Evolutionary conservation across 2,888 invertebrate species (phyloP).

Genomic region (Theretra japonica): DNA sequence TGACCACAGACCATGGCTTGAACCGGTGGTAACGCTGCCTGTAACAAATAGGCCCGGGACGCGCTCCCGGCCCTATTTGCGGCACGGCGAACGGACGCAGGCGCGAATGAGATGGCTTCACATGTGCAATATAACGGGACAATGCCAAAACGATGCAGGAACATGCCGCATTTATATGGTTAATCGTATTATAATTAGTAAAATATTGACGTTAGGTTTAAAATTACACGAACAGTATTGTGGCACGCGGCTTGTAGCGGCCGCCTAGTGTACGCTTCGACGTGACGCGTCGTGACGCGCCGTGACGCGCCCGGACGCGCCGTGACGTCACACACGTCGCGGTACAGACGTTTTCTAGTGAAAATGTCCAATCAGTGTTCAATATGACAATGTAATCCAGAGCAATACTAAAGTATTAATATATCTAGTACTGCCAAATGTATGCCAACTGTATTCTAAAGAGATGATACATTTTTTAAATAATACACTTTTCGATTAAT

Average conservation of each 20-base stretch:
- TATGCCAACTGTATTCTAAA: conserved; percentile 83
- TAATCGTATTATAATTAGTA: conserved; percentile 82
- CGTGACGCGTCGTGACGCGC: conserved; percentile 69
- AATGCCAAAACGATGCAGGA: conserved; percentile 77
- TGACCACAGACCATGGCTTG: conserved; percentile 82
- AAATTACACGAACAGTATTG: conserved; percentile 82
- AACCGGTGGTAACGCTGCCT: conserved; percentile 53
- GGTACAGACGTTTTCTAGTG: conserved; percentile 62
- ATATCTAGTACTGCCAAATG: conserved; percentile 84
- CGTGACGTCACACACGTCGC: conserved; percentile 42
- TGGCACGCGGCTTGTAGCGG: conserved; percentile 65
- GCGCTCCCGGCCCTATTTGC: conserved; percentile 40
- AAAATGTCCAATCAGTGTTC: conserved; percentile 75
- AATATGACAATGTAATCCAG: conserved; percentile 83
- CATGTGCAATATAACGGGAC: conserved; percentile 80
- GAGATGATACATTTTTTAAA: conserved; percentile 72
- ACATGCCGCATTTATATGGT: conserved; percentile 70
- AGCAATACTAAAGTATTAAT: conserved; percentile 85
- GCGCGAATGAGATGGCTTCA: conserved; percentile 64
- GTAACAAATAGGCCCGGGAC: conserved; percentile 46
- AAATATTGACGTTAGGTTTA: conserved; percentile 83
- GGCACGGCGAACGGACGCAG: conserved; percentile 42
- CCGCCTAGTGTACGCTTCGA: conserved; percentile 74
- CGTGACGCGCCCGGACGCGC: conserved; percentile 64
- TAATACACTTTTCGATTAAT: conserved; percentile 77